phyloP scores from a whole-genome alignment of 2,797 vertebrate species.

The Chrosomus eos region DNA sequence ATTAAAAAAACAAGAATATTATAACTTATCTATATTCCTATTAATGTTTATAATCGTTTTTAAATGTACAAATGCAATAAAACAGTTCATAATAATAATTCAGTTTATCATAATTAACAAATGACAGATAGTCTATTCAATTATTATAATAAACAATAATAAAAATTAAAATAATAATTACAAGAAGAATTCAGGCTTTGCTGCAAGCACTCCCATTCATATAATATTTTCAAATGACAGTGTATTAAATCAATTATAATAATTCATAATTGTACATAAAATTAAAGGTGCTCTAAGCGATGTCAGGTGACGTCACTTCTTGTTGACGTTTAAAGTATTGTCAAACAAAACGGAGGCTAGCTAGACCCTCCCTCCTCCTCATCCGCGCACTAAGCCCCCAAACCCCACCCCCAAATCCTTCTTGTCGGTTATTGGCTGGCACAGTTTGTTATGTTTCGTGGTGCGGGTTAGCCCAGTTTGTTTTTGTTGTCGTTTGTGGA shows the following conservation, averaged over 20 bases:
- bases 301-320: too few relatives aligned
- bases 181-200: background rate
- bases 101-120: background rate
- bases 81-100: background rate
- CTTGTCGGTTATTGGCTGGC: too few relatives aligned
- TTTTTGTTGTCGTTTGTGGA: too few relatives aligned
- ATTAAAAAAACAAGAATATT: background rate
- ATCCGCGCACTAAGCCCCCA: too few relatives aligned
- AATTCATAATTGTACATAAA: background rate
- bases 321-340: too few relatives aligned
- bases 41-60: background rate
- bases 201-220: background rate
- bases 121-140: background rate
- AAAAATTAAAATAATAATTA: background rate
- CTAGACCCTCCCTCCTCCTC: too few relatives aligned
- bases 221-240: background rate
- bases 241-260: background rate
- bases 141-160: background rate
- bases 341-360: too few relatives aligned
- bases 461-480: too few relatives aligned
- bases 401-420: too few relatives aligned
- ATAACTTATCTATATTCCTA: background rate
- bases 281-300: too few relatives aligned
- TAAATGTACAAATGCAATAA: background rate
- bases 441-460: too few relatives aligned